These are phyloP conservation scores for Tenualosa ilisha DNA, from an alignment of 2,797 vertebrate species.

Conservation along the genomic window DNA sequence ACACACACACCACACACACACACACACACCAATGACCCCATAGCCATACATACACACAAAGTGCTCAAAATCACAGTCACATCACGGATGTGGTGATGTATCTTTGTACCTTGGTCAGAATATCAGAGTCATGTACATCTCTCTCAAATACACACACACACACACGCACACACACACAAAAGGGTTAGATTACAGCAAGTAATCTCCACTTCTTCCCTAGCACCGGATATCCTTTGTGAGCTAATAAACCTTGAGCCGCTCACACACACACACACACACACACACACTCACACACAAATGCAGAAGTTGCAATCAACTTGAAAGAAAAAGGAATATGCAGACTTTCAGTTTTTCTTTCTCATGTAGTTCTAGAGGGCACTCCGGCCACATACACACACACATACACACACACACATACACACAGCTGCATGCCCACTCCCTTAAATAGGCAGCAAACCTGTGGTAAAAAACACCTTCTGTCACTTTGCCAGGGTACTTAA, in stretches of 20 bases:
- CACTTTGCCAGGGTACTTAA: background rate
- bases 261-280: background rate
- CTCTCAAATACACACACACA: no score
- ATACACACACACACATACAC: background rate
- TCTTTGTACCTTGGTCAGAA: background rate
- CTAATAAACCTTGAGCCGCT: background rate
- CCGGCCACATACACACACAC: background rate
- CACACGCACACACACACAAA: no score
- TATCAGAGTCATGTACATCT: background rate
- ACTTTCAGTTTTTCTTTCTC: background rate
- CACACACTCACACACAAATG: background rate
- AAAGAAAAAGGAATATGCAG: background rate
- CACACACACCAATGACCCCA: background rate
- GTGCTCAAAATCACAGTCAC: background rate
- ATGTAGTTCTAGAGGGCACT: background rate
- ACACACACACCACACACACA: conserved; percentile 15
- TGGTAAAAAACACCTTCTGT: conserved; percentile 30
- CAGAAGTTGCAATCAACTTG: background rate
- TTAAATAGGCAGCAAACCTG: conserved; percentile 35
- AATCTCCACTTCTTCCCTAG: no score
- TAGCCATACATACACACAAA: background rate
- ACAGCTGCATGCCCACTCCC: conserved; percentile 13
- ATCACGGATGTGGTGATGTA: background rate
- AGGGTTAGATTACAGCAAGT: no score
- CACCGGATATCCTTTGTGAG: background rate